phyloP scores from a whole-genome alignment of 2,797 vertebrate genomes.

The Lepilemur septentrionalis region DNA sequence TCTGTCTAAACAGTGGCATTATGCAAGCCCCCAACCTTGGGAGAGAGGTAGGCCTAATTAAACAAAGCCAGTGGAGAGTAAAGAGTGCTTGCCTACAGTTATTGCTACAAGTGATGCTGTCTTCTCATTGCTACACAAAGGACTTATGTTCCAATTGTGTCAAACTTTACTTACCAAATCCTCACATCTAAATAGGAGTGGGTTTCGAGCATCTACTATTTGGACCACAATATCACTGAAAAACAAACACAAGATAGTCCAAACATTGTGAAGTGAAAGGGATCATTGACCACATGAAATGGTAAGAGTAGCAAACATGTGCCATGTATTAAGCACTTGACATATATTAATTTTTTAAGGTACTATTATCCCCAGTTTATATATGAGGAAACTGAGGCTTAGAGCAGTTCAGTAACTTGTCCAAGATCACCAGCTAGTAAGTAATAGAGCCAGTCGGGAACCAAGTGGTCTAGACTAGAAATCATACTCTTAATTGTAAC shows the following conservation, averaged over 20 bases:
- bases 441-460: not conserved
- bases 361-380: not conserved
- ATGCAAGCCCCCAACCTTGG: not conserved
- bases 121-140: not conserved
- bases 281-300: not conserved
- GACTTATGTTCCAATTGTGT: not conserved
- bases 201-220: conserved; percentile 97
- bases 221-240: conserved; percentile 95
- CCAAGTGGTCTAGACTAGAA: not conserved
- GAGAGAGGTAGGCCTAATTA: not conserved
- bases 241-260: conserved; percentile 59
- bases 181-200: conserved; percentile 94
- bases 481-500: not conserved
- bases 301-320: not conserved
- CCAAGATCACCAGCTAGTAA: not conserved
- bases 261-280: not conserved
- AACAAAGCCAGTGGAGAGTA: not conserved
- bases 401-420: not conserved
- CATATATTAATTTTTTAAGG: not conserved
- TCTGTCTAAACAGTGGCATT: not conserved
- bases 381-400: not conserved
- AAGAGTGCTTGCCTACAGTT: fast-evolving
- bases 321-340: not conserved
- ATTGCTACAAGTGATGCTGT: not conserved
- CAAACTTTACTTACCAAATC: conserved; percentile 90